Percentiles rank a stretch among this genome's conserved stretches.
These are phyloP conservation scores for Triops longicaudatus DNA, from an alignment of 1,140 invertebrate species.

Conservation along the genomic window DNA sequence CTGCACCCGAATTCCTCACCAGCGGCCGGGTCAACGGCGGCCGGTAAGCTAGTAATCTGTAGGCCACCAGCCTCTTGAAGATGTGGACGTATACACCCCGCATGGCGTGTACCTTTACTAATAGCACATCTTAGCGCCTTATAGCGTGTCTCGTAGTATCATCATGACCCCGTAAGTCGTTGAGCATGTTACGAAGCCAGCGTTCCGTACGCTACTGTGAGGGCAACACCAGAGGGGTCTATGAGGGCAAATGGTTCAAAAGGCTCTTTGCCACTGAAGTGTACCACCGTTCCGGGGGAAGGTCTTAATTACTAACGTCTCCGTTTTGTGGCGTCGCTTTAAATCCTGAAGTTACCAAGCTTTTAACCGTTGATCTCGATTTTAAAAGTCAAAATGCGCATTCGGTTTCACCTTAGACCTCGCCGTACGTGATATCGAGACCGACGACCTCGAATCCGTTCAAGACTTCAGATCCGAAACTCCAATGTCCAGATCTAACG, in stretches of 20 bases:
- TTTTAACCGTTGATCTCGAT: background rate
- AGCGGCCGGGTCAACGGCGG: background rate
- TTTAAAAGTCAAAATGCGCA: background rate
- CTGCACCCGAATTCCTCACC: background rate
- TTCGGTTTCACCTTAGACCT: slow-evolving; percentile 10
- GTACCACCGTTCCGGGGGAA: background rate
- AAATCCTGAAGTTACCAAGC: background rate
- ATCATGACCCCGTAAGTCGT: no score
- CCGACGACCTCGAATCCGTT: background rate
- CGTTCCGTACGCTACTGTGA: background rate
- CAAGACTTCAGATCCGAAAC: background rate
- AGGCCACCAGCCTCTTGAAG: background rate
- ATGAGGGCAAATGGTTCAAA: background rate
- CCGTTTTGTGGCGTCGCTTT: slow-evolving; percentile 1
- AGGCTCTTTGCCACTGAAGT: background rate
- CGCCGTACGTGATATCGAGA: background rate
- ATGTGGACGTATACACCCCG: background rate
- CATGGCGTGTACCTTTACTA: background rate
- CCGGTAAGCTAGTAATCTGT: background rate
- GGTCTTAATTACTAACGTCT: background rate
- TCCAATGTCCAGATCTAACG: background rate
- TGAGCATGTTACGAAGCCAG: no score
- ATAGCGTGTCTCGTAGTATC: no score
- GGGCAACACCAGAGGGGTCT: background rate
- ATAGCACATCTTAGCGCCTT: background rate